phyloP scores from a whole-genome alignment of 2,113 vertebrate genomes.

The Ochotona curzoniae region DNA sequence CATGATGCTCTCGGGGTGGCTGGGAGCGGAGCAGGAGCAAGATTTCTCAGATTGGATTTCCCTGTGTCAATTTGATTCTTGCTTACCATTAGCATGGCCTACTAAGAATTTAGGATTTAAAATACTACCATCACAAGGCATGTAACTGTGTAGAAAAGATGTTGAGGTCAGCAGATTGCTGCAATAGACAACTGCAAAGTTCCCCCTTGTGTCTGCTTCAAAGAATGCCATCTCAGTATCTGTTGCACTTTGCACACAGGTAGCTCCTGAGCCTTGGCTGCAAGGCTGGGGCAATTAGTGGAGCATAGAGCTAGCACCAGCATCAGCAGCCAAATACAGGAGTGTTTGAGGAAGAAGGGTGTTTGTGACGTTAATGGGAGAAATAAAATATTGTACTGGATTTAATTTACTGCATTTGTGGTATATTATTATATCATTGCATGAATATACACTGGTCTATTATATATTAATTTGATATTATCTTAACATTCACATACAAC shows the following conservation, averaged over 20 bases:
- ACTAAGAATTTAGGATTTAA: slow-evolving; percentile 41
- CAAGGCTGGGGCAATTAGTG: too few relatives aligned
- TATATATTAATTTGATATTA: too few relatives aligned
- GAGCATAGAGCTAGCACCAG: not conserved
- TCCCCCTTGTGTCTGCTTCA: not conserved
- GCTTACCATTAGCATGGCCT: not conserved
- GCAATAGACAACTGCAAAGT: not conserved
- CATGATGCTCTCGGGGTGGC: not conserved
- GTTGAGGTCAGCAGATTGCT: slow-evolving; percentile 9
- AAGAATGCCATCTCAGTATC: not conserved
- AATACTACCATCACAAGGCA: not conserved
- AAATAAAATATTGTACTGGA: not conserved
- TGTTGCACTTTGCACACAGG: not conserved
- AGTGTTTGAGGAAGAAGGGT: not conserved
- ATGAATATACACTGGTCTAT: too few relatives aligned
- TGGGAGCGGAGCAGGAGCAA: not conserved
- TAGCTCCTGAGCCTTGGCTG: not conserved
- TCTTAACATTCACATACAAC: too few relatives aligned
- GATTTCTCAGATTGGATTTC: not conserved
- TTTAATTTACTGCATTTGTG: too few relatives aligned
- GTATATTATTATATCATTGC: too few relatives aligned
- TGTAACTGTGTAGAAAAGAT: not conserved
- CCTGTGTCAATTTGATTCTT: not conserved
- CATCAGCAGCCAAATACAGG: not conserved
- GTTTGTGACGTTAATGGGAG: not conserved